phyloP scores from a whole-genome alignment of 2,888 invertebrate species.

The Chrysodeixis includens region DNA sequence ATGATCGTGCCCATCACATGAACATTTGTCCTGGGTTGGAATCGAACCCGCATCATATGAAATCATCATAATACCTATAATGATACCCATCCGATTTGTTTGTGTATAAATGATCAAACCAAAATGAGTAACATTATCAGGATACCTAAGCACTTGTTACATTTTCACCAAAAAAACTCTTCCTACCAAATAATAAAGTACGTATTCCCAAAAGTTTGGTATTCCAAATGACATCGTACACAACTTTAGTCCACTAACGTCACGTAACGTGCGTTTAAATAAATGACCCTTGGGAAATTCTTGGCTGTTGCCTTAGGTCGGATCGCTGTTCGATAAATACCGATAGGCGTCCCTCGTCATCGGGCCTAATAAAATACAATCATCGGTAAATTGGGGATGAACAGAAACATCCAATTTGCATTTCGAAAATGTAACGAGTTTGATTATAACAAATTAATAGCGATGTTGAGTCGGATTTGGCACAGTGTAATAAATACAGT shows the following conservation, averaged over 20 bases:
- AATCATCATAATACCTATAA: no score
- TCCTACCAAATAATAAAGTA: neutral
- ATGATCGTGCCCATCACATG: no score
- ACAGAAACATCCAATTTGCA: constrained; percentile 8
- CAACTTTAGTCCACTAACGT: constrained; percentile 6
- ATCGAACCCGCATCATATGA: no score
- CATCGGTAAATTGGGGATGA: constrained; percentile 6
- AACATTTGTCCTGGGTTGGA: no score
- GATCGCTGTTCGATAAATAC: constrained; percentile 38
- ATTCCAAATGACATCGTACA: neutral
- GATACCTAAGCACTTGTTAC: no score
- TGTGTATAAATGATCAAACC: no score
- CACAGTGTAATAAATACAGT: no score
- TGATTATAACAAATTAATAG: constrained; percentile 7
- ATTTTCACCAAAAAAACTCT: neutral
- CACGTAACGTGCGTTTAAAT: constrained; percentile 9
- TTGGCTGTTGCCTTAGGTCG: constrained; percentile 38
- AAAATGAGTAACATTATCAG: no score
- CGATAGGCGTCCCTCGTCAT: neutral
- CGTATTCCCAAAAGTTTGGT: neutral
- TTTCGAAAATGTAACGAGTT: neutral
- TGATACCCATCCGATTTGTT: no score
- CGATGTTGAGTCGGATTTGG: neutral
- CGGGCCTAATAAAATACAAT: constrained; percentile 1
- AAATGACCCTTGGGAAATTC: constrained; percentile 30